Conservation (phyloP, 35 echinoderm and acorn worm genomes). For the Holothuria glaberrima region DNA sequence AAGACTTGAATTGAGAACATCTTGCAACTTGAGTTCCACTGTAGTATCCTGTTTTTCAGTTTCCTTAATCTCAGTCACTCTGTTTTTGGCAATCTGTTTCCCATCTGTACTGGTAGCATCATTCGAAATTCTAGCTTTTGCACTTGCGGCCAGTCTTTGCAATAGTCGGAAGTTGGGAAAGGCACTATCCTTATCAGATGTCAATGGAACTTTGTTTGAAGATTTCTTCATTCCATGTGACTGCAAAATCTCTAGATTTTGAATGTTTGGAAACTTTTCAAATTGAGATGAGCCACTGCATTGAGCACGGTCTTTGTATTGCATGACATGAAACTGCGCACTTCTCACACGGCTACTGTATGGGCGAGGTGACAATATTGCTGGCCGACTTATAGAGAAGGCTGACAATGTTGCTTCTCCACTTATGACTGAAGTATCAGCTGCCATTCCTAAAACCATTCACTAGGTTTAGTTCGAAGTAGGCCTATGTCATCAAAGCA, state of each 20-base stretch:
- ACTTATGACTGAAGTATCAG: neutral
- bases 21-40: neutral
- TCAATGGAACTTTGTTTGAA: neutral
- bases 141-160: conserved; percentile 72
- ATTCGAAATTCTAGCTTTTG: conserved; percentile 55
- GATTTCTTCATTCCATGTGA: neutral
- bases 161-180: conserved; percentile 83
- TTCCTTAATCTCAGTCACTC: too few relatives aligned
- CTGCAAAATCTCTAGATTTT: neutral
- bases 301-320: neutral
- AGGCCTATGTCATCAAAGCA: too few relatives aligned
- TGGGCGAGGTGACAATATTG: conserved; percentile 9
- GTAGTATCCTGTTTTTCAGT: neutral
- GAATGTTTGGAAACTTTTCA: conserved; percentile 23
- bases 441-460: neutral
- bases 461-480: too few relatives aligned
- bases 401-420: conserved; percentile 33
- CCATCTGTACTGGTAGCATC: neutral
- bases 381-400: neutral
- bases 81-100: neutral
- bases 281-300: too few relatives aligned
- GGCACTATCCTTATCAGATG: neutral
- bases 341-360: conserved; percentile 23
- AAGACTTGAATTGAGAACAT: too few relatives aligned
- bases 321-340: neutral